Base-by-base conservation (phyloP, 2,888 invertebrate species). In the Netelia inedita region DNA sequence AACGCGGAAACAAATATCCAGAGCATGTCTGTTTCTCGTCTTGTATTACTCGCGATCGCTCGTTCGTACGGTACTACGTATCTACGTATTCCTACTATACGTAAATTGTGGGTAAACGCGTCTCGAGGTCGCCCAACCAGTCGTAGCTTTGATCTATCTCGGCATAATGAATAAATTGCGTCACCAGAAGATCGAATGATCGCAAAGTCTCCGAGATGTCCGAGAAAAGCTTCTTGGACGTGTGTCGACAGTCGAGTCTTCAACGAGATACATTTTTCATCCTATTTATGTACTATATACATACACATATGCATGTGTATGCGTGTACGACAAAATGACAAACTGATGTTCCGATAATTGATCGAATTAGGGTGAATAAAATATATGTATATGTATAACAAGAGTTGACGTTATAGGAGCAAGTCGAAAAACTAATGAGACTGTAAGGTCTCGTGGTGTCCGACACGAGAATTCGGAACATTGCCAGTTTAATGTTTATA, bases 1-100 rank as follows among this genome's bases (percentile, higher is more conserved):
- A 80, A 88, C 82, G 88, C 89, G 91, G 91, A 91, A 92, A 90
- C 87, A 88, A 19, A 57, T 88, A 90, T 90, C 87, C 89, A 88
- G 91, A 92, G 91, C 91, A 89, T 91, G 88, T 90, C 91, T n/a
- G 89, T 86, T 86, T 69, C 79, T 80, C 87, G 87, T 89, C 88
- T 90, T 87, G 86, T 88, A 78, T 90, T 90, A 89, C 89, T 61
- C 84, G 85, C 35, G 80, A 55, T 63, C 57, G 11, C n/a, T 75
- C 55, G 35, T 71, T 65, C 57, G 57, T 61, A 28, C 69, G 23
- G 63, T 57, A 53, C 23, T 55, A 55, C 28, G 41, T 43, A 28
- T 43, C 53, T 59, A 75, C 16, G 19, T 59, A 19, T 41, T 28
- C 5, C n/a, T 21, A 14, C 41, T 81, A 84, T 80, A 82, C 50